phyloP scores from a whole-genome alignment of 2,797 vertebrate species.

The Babyrousa celebensis region DNA sequence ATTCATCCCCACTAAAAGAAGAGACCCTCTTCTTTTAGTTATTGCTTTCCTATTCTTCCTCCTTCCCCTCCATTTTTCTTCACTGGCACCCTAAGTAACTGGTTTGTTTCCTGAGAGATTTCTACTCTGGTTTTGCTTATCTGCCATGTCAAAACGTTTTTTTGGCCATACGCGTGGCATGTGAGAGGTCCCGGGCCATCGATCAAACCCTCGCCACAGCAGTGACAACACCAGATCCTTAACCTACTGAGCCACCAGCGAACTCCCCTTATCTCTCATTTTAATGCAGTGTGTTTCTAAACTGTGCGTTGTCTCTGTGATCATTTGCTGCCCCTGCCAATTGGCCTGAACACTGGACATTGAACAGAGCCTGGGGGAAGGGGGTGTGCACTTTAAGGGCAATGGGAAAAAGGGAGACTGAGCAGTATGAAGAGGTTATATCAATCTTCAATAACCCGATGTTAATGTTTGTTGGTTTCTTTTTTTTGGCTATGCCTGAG shows the following conservation, averaged over 20 bases:
- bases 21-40: neutral
- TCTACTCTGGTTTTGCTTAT: slow-evolving; percentile 39
- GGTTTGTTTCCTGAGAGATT: slow-evolving; percentile 12
- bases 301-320: neutral
- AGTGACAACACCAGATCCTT: too few relatives aligned
- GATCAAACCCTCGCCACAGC: too few relatives aligned
- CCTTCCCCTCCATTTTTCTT: neutral
- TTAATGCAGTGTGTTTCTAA: neutral
- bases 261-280: neutral
- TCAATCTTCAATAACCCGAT: neutral
- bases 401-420: neutral
- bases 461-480: neutral
- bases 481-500: too few relatives aligned
- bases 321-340: slow-evolving; percentile 4
- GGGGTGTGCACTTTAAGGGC: neutral
- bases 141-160: neutral
- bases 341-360: neutral
- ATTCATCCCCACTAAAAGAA: slow-evolving; percentile 3
- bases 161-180: too few relatives aligned
- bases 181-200: too few relatives aligned
- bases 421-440: neutral
- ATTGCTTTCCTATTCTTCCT: neutral
- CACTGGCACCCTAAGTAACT: neutral
- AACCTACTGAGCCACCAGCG: too few relatives aligned
- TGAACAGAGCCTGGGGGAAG: neutral